Percentiles rank a stretch among this genome's conserved stretches.
phyloP scores from a whole-genome alignment of 1,140 invertebrate species.

The Drosophila trapezifrons region DNA sequence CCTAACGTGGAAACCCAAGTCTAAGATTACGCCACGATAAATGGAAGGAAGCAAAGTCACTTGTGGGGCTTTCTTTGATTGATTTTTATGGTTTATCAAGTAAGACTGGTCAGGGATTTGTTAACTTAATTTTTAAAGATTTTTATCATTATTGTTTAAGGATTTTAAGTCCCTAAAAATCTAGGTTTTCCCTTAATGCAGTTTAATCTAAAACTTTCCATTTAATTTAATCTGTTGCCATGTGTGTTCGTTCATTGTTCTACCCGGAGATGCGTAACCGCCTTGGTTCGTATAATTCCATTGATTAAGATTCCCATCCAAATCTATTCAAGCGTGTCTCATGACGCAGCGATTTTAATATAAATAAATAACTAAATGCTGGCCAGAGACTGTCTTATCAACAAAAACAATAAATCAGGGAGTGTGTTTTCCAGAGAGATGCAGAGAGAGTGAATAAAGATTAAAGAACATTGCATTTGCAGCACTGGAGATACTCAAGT shows the following conservation, averaged over 20 bases:
- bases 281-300: conserved; percentile 1
- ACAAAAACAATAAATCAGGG: conserved; percentile 11
- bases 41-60: conserved; percentile 16
- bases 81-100: conserved; percentile 2
- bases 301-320: conserved; percentile 20
- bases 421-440: neutral
- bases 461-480: conserved; percentile 1
- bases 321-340: conserved; percentile 15
- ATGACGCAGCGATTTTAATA: conserved; percentile 13
- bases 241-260: neutral
- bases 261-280: conserved; percentile 23
- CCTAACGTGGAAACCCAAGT: conserved; percentile 15
- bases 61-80: conserved; percentile 26
- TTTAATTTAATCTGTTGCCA: conserved; percentile 25
- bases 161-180: no score
- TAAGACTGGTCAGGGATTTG: neutral
- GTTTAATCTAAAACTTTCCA: no score
- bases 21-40: conserved; percentile 19
- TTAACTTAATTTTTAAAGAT: no score
- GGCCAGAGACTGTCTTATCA: conserved; percentile 11
- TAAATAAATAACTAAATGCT: conserved; percentile 9
- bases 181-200: no score
- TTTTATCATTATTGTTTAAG: neutral
- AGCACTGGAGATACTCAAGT: neutral
- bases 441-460: neutral